Conservation (phyloP, 2,797 vertebrate species). For the Halcyon leucocephala region DNA sequence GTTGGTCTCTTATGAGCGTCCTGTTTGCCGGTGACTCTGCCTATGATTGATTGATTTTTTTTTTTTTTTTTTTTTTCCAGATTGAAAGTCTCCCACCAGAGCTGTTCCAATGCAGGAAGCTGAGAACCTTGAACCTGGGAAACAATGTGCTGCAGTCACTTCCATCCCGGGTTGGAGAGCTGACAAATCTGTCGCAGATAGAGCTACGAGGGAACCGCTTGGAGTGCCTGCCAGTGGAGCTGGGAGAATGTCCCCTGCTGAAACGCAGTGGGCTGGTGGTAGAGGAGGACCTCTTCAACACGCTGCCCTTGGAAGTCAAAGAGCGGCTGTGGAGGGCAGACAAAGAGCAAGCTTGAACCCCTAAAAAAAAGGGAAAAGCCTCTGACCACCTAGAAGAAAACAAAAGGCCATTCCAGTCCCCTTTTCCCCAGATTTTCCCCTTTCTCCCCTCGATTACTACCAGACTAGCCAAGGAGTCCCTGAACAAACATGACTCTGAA, state of each 20-base stretch:
- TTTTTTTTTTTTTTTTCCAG: conserved; percentile 68
- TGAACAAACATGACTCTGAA: background rate
- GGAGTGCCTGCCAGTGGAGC: conserved; percentile 96
- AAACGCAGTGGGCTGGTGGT: conserved; percentile 93
- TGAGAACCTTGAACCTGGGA: conserved; percentile 93
- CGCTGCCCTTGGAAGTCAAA: conserved; percentile 93
- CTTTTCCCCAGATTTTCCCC: background rate
- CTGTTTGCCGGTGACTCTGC: background rate
- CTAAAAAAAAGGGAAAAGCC: background rate
- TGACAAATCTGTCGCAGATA: conserved; percentile 91
- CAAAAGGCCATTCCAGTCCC: conserved; percentile 42
- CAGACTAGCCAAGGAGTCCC: conserved; percentile 30
- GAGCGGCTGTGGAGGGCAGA: conserved; percentile 93
- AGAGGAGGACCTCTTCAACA: conserved; percentile 96
- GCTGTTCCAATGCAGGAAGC: conserved; percentile 97
- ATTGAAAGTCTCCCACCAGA: conserved; percentile 95
- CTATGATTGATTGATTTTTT: rapidly evolving
- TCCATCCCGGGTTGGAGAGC: conserved; percentile 94
- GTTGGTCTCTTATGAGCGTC: background rate
- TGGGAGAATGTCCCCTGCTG: conserved; percentile 93
- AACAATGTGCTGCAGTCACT: conserved; percentile 94
- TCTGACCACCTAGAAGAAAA: conserved; percentile 43
- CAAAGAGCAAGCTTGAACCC: conserved; percentile 91
- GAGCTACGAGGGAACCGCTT: conserved; percentile 95
- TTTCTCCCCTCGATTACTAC: background rate